Evolutionary conservation across 2,113 vertebrate genomes (phyloP), one percentile per base, ranked within the genome.

Genomic region (Coreoperca whiteheadi): DNA sequence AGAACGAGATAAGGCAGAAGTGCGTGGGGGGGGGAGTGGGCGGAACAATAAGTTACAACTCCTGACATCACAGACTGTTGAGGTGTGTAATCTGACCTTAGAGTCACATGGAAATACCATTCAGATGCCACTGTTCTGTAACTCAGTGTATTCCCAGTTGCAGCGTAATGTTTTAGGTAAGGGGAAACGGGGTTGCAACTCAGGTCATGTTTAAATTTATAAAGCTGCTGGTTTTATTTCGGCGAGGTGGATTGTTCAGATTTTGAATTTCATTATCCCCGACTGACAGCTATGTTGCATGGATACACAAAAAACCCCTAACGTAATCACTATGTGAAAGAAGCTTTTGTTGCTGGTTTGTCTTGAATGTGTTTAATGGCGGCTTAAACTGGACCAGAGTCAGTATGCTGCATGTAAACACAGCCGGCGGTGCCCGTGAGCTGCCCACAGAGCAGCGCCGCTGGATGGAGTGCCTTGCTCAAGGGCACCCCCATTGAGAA

Each of bases 351-450:
- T 32, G 6, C 4, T 51, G 3, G 3, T 20, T 74, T n/a, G 12
- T 54, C n/a, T 25, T 60, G 14, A 66, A 3, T 30, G 51, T 41
- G 46, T 57, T 28, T 34, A 32, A 37, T 25, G 4, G 67, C 23
- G 68, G 61, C 20, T 73, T 64, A 39, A 82, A 41, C 39, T 75
- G 34, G 46, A 82, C 15, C 30, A 8, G 63, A 32, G 6, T 23
- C 74, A 46, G 51, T 6, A 4, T 59, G 9, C 14, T 80, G 69
- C 50, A 64, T 79, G 78, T 78, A 64, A 82, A 73, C 71, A 66
- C 0, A 54, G 80, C 67, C 77, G 30, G 50, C 67, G 61, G 59
- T 41, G 37, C 30, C 23, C 7, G 50, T 10, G 18, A 68, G 64
- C 57, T 74, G 56, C 50, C 41, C 18, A 3, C 50, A 59, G 30